A percentile compares a stretch with the other conserved stretches of the same genome.
These are phyloP conservation scores for Drosophila obscura DNA, from an alignment of 1,140 invertebrate species.

Conservation along the genomic window DNA sequence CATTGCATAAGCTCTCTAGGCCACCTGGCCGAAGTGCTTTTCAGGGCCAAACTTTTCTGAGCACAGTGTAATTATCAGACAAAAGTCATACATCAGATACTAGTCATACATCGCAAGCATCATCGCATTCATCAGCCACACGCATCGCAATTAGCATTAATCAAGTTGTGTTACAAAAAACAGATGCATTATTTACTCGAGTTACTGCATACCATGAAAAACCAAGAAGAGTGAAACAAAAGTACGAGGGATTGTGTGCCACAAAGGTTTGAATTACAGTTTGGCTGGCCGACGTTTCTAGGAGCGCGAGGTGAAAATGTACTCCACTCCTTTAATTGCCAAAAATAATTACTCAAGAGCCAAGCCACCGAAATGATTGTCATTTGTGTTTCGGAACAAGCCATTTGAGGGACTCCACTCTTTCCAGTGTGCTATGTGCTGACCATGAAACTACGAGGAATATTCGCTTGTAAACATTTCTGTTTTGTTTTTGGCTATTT, in stretches of 20 bases:
- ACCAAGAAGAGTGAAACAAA: constrained; percentile 4
- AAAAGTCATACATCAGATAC: constrained; percentile 19
- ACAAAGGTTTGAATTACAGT: constrained; percentile 50
- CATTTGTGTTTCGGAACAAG: constrained; percentile 33
- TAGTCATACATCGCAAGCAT: constrained; percentile 33
- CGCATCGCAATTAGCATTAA: constrained; percentile 71
- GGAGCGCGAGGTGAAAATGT: constrained; percentile 8
- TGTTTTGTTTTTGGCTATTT: constrained; percentile 1
- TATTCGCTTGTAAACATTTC: constrained; percentile 46
- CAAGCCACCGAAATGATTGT: constrained; percentile 35
- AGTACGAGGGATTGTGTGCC: constrained; percentile 9
- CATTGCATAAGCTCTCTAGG: constrained; percentile 36
- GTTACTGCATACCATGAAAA: constrained; percentile 25
- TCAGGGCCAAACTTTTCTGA: constrained; percentile 45
- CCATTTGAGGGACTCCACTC: not conserved
- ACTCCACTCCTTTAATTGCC: constrained; percentile 41
- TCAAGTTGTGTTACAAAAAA: constrained; percentile 51
- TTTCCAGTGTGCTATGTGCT: constrained; percentile 43
- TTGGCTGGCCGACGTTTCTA: constrained; percentile 36
- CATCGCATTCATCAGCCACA: constrained; percentile 41
- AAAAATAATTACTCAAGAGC: constrained; percentile 48
- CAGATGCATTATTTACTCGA: constrained; percentile 40
- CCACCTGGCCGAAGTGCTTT: constrained; percentile 24
- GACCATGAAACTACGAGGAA: constrained; percentile 40
- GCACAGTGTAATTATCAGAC: constrained; percentile 39